These are phyloP conservation scores for Holacanthella duospinosa DNA, from an alignment of 2,888 invertebrate species.

Conservation along the genomic window DNA sequence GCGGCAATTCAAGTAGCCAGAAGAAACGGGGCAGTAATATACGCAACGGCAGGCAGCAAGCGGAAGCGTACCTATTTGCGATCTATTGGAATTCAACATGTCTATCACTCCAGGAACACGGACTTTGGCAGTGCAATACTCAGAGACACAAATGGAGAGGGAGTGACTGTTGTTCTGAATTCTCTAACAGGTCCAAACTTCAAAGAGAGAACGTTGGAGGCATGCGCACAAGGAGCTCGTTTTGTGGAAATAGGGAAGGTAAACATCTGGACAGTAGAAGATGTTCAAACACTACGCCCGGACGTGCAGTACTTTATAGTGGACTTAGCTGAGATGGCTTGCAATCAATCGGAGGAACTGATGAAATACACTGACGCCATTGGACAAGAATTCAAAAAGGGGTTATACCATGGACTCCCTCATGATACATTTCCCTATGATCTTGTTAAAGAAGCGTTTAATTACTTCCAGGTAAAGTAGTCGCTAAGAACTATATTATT, in stretches of 20 bases:
- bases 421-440: conserved; percentile 17
- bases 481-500: too few relatives aligned
- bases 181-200: conserved; percentile 26
- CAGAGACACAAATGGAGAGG: conserved; percentile 16
- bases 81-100: conserved; percentile 18
- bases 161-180: conserved; percentile 24
- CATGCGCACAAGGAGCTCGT: conserved; percentile 16
- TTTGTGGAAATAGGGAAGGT: conserved; percentile 28
- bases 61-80: conserved; percentile 20
- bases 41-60: conserved; percentile 23
- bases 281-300: conserved; percentile 15
- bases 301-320: conserved; percentile 22
- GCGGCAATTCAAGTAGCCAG: conserved; percentile 21
- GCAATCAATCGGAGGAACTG: not conserved
- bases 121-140: conserved; percentile 19
- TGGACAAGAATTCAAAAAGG: conserved; percentile 8
- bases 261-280: conserved; percentile 22
- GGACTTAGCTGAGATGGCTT: conserved; percentile 13
- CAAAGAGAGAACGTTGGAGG: conserved; percentile 20
- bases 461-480: conserved; percentile 23
- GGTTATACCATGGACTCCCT: conserved; percentile 16
- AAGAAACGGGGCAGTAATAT: conserved; percentile 14
- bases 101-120: conserved; percentile 25
- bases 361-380: conserved; percentile 10
- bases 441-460: conserved; percentile 19